Base-by-base conservation (phyloP, 2,113 vertebrate genomes). In the Clarias magur region DNA sequence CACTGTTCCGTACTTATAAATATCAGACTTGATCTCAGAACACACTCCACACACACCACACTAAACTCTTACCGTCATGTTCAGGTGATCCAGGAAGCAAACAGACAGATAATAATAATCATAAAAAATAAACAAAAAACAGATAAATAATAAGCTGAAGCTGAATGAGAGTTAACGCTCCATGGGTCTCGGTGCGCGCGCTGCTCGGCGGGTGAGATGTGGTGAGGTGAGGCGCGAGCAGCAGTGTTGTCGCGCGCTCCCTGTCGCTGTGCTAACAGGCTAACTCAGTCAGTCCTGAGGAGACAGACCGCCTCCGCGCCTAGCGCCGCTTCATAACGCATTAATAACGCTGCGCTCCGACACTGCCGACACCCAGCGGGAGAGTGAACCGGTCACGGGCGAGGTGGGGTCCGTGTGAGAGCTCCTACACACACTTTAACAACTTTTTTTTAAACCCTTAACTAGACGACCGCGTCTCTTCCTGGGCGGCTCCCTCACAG, bases 51-150 rank as follows among this genome's bases (percentile, higher is more conserved):
- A 3, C 73, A 48, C 72, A 48, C 3, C 5, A 3, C 53, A 25
- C 0, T 83, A 79, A 86, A 90, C 0, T 13, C 90, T 95, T 91
- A 95, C 95, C 94, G 95, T 95, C 95, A 95, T 95, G 89, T 88
- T 89, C 62, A 76, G 75, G 87, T 87, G 88, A 91, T 94, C 93
- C 94, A 21, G 84, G 30, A 59, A 83, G 86, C 54, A 48, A 27
- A 86, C 30, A 85, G 12, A 86, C 27, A 88, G 85, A 57, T n/a
- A 42, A 65, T 11, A 23, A 72, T 11, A 23, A 72, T 57, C 8
- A 48, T 48, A 60, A 60, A 13, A 17, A 63, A 25, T 2, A 68
- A 15, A 48, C 48, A 48, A 8, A 6, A 48, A 48, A 48, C 48
- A 48, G 48, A 48, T 48, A 48, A 72, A 38, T 38, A 72, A 19